A percentile compares a stretch with the other conserved stretches of the same genome.
These are phyloP conservation scores for Leuciscus waleckii DNA, from an alignment of 2,797 vertebrate species.

Conservation along the genomic window DNA sequence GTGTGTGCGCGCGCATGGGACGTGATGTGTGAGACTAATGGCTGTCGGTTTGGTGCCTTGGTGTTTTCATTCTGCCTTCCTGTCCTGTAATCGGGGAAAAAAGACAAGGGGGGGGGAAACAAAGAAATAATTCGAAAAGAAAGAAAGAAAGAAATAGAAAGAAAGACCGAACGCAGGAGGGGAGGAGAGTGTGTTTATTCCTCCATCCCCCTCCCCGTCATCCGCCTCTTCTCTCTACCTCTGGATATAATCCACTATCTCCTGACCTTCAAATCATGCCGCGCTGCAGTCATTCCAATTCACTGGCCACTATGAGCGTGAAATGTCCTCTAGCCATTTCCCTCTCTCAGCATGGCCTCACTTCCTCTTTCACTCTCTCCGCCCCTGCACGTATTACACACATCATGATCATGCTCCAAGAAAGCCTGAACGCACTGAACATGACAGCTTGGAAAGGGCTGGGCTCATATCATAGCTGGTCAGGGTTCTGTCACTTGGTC, in stretches of 20 bases:
- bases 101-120: constrained; percentile 50
- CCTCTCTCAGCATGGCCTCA: constrained; percentile 78
- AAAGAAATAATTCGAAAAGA: neutral
- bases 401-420: constrained; percentile 29
- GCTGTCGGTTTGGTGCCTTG: constrained; percentile 68
- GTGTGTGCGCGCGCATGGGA: constrained; percentile 52
- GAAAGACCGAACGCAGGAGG: constrained; percentile 60
- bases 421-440: constrained; percentile 43
- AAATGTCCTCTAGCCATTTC: constrained; percentile 86
- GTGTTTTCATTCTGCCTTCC: constrained; percentile 74
- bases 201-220: constrained; percentile 72
- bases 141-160: constrained; percentile 42
- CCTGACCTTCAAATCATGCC: constrained; percentile 86
- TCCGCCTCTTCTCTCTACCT: constrained; percentile 73
- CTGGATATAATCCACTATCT: constrained; percentile 84
- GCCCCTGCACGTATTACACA: constrained; percentile 66
- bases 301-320: constrained; percentile 81
- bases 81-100: constrained; percentile 76
- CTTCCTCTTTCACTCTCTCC: constrained; percentile 74
- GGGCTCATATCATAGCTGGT: too few relatives aligned
- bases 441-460: too few relatives aligned
- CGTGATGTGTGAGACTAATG: constrained; percentile 73
- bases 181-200: constrained; percentile 50
- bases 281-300: constrained; percentile 83
- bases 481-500: too few relatives aligned